Base-by-base conservation (phyloP, 2,888 invertebrate genomes). In the Eupeodes latifasciatus region DNA sequence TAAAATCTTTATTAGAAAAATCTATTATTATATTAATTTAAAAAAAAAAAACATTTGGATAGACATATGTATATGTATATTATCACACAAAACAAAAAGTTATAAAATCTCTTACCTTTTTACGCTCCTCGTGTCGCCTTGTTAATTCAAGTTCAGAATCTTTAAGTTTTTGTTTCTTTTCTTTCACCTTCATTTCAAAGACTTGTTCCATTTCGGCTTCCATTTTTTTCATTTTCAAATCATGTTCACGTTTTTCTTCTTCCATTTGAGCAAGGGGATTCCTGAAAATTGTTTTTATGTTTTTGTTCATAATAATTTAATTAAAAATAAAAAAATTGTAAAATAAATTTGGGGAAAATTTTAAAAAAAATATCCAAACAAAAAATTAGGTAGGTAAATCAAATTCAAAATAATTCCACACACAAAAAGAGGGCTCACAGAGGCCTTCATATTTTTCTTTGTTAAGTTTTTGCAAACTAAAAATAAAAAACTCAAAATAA, bases 131-230 rank as follows among this genome's bases (percentile, higher is more conserved):
- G 93, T 99, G 98, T 91, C 98, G 95, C 93, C 98, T 95, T 92
- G 98, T 97, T 92, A 99, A 94, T 95, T 99, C 99, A 90, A 96
- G 95, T 93, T 99, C 99, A 0, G 98, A 98, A 93, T 99, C 99
- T 94, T 98, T 98, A 91, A 99, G 95, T 94, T 99, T 99, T 92
- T 98, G 98, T 92, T 97, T 97, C 94, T 99, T 99, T 94, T 99
- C 99, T 92, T 97, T 96, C 71, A 98, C 99, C 94, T 99, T 99
- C 96, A 98, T 98, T 93, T 99, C 98, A 94, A 99, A 99, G 90
- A 99, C 99, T 94, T 98, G 98, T 93, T 99, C 99, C 98, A 99
- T 98, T 94, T 99, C 99, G 59, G 96, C 96, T 94, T 99, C 99
- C 98, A 98, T 98, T 94, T 99, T 99, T 94, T 99, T 99, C 97